phyloP scores from a whole-genome alignment of 2,797 vertebrate genomes.

The Muscicapa comitata region DNA sequence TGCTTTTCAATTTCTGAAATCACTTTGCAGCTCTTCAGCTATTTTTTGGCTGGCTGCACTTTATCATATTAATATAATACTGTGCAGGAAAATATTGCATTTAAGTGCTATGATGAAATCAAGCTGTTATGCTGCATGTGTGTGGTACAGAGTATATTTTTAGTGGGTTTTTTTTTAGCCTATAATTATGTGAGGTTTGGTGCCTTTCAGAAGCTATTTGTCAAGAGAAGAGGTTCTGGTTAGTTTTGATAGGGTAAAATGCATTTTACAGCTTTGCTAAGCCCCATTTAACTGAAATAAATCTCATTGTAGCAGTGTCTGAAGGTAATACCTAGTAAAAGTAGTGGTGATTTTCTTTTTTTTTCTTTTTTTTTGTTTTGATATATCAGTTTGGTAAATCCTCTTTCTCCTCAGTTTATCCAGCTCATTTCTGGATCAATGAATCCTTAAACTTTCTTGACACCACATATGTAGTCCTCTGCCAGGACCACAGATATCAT shows the following conservation, averaged over 20 bases:
- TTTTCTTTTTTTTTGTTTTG: background rate
- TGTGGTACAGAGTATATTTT: constrained; percentile 69
- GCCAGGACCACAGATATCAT: background rate
- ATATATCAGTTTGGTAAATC: background rate
- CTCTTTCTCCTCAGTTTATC: background rate
- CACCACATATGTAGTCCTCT: background rate
- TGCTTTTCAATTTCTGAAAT: constrained; percentile 28
- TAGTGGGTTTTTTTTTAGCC: constrained; percentile 33
- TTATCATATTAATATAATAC: constrained; percentile 62
- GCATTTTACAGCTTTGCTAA: constrained; percentile 23
- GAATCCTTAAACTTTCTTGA: background rate
- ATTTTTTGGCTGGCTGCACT: constrained; percentile 61
- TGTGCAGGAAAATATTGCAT: constrained; percentile 45
- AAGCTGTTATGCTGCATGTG: constrained; percentile 63
- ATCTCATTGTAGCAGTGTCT: background rate
- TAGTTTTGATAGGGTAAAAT: constrained; percentile 63
- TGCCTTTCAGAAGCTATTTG: constrained; percentile 66
- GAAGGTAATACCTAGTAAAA: background rate
- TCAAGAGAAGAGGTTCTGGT: constrained; percentile 64
- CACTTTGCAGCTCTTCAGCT: constrained; percentile 20
- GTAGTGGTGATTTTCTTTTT: background rate
- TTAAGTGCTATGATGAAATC: constrained; percentile 64
- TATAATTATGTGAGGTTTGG: constrained; percentile 66
- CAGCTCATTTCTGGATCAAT: background rate
- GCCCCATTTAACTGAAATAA: constrained; percentile 23